Conservation (phyloP, 2,888 invertebrate species). For the Catocala fraxini region DNA sequence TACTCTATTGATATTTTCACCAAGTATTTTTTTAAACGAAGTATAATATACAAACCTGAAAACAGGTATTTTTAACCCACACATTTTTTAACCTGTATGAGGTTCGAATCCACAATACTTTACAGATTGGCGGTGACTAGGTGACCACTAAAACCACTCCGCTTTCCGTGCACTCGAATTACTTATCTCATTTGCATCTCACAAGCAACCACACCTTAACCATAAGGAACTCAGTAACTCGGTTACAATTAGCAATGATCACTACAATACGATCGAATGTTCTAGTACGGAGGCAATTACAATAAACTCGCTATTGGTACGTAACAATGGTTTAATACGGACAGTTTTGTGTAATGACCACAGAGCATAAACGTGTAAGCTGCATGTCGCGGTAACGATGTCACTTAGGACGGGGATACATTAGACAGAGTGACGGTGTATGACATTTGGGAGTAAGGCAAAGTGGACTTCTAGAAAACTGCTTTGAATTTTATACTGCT, state of each 20-base stretch:
- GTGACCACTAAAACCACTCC: no score
- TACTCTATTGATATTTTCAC: no score
- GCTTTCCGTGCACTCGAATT: no score
- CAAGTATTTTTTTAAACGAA: no score
- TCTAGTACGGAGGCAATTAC: conserved; percentile 26
- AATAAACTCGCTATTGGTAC: conserved; percentile 27
- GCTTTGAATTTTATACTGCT: no score
- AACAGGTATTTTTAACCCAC: no score
- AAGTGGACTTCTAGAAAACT: no score
- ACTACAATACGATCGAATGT: conserved; percentile 13
- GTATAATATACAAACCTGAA: no score
- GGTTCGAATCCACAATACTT: no score
- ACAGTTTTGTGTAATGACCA: conserved; percentile 30
- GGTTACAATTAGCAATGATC: conserved; percentile 21
- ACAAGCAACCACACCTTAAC: conserved; percentile 14
- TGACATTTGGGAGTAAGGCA: neutral
- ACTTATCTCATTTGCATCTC: conserved; percentile 12
- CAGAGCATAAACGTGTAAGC: conserved; percentile 28
- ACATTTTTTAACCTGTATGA: no score
- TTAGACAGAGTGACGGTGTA: neutral
- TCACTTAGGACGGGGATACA: conserved; percentile 29
- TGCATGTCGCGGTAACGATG: conserved; percentile 44
- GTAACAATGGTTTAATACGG: conserved; percentile 40
- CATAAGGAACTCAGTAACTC: conserved; percentile 21
- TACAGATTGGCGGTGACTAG: no score